Conservation (phyloP, 2,113 vertebrate species). For the Thryonomys swinderianus region DNA sequence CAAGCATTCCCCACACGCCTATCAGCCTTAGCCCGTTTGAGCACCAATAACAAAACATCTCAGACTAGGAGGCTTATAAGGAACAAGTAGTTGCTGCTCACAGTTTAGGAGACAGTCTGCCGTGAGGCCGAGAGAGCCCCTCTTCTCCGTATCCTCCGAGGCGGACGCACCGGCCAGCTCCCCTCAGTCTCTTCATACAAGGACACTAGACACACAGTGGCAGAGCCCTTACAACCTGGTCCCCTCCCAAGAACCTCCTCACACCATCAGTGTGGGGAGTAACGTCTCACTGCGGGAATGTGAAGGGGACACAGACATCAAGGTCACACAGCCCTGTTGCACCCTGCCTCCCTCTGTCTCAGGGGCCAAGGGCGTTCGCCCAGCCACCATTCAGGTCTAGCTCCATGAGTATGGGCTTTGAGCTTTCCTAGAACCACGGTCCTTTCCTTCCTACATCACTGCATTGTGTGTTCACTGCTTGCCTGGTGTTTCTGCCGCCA, state of each 20-base stretch:
- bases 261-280: too few relatives aligned
- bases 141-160: too few relatives aligned
- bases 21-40: too few relatives aligned
- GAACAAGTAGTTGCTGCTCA: not conserved
- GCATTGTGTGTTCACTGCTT: not conserved
- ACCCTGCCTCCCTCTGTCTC: not conserved
- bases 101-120: not conserved
- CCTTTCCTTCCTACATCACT: not conserved
- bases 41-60: not conserved
- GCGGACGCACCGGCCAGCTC: not conserved
- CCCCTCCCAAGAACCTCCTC: not conserved
- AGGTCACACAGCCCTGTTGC: not conserved
- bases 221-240: not conserved
- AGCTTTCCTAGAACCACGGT: not conserved
- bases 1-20: too few relatives aligned
- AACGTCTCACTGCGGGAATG: not conserved
- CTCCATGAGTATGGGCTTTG: not conserved
- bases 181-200: not conserved
- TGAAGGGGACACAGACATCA: too few relatives aligned
- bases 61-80: not conserved
- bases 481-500: not conserved
- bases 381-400: not conserved
- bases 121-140: too few relatives aligned
- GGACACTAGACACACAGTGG: not conserved
- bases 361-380: not conserved